Percentiles rank a stretch among this genome's conserved stretches.
These are phyloP conservation scores for Tragelaphus eurycerus DNA, from an alignment of 2,797 vertebrate genomes.

Conservation along the genomic window DNA sequence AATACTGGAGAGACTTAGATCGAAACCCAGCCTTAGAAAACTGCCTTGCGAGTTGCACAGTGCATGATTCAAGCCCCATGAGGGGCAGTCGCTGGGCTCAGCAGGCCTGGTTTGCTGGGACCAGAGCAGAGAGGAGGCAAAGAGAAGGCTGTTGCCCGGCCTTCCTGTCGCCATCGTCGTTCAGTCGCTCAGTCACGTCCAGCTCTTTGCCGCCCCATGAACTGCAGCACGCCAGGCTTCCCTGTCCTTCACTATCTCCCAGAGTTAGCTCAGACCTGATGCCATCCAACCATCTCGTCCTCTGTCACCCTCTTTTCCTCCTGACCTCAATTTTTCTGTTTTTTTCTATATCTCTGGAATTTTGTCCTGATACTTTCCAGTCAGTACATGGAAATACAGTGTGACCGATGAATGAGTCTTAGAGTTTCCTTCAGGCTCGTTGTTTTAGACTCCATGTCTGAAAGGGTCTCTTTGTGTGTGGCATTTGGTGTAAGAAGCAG, in stretches of 20 bases:
- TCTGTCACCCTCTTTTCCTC: neutral
- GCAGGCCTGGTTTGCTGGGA: neutral
- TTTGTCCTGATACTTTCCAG: neutral
- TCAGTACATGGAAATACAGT: neutral
- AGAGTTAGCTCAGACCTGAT: neutral
- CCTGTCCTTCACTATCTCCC: neutral
- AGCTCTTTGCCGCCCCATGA: neutral
- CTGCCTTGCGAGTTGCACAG: neutral
- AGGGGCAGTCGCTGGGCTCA: neutral
- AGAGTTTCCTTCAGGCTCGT: neutral
- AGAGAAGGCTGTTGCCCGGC: neutral
- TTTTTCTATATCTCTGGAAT: rapidly evolving
- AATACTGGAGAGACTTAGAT: neutral
- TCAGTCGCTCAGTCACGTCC: rapidly evolving
- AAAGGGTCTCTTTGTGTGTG: neutral
- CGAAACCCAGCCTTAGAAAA: neutral
- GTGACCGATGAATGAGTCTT: neutral
- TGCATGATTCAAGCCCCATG: neutral
- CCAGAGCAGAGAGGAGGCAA: neutral
- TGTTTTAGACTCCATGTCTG: neutral
- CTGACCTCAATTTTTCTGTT: neutral
- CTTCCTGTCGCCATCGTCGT: rapidly evolving
- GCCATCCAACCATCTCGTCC: neutral
- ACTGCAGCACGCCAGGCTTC: neutral
- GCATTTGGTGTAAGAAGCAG: neutral